phyloP scores from a whole-genome alignment of 1,140 invertebrate genomes.

The Papilio helenus region DNA sequence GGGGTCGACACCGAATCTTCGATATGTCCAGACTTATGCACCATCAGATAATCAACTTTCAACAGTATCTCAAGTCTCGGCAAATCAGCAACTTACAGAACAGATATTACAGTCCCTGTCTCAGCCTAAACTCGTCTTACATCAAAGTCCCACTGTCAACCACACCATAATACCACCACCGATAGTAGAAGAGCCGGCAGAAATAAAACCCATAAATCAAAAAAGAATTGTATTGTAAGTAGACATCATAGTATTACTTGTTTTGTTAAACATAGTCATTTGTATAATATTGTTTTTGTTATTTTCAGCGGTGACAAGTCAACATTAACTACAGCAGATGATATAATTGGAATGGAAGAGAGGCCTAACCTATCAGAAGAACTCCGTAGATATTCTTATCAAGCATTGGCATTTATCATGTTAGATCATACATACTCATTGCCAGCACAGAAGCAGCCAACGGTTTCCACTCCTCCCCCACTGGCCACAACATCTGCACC shows the following conservation, averaged over 20 bases:
- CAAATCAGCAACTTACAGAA: conserved; percentile 79
- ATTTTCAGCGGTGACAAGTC: conserved; percentile 81
- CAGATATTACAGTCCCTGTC: conserved; percentile 80
- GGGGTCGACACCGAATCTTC: conserved; percentile 72
- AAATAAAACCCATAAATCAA: conserved; percentile 66
- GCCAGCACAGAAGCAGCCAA: conserved; percentile 66
- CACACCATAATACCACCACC: conserved; percentile 51
- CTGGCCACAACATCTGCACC: conserved; percentile 41
- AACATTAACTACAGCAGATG: conserved; percentile 74
- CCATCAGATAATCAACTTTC: conserved; percentile 69
- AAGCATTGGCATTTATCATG: conserved; percentile 77
- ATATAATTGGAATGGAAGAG: conserved; percentile 79
- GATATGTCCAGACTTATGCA: conserved; percentile 78
- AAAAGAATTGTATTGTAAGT: conserved; percentile 77
- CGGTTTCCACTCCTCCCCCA: conserved; percentile 45
- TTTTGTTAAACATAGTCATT: conserved; percentile 21
- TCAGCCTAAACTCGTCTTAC: conserved; percentile 74
- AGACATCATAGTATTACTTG: conserved; percentile 40
- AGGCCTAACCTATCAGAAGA: conserved; percentile 80
- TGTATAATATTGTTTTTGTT: conserved; percentile 40
- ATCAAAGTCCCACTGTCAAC: conserved; percentile 58
- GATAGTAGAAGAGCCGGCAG: conserved; percentile 57
- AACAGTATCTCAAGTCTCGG: conserved; percentile 71
- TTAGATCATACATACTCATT: conserved; percentile 81
- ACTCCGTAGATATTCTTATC: conserved; percentile 69